phyloP scores from a whole-genome alignment of 2,113 vertebrate genomes.

The Salvelinus namaycush region DNA sequence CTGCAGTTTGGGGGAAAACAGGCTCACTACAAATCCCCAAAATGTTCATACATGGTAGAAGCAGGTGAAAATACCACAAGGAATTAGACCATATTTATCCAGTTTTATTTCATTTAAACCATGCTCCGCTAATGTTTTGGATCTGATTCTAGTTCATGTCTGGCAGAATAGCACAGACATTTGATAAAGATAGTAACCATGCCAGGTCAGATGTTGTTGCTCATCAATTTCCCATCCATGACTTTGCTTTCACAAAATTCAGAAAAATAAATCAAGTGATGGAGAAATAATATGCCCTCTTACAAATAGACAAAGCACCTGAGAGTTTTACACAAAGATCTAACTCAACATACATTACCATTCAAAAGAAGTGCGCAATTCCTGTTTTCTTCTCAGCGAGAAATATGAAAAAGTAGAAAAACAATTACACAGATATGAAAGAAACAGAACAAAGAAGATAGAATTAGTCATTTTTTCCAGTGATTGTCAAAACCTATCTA shows the following conservation, averaged over 20 bases:
- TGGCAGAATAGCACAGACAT: conserved; percentile 33
- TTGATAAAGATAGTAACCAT: conserved; percentile 19
- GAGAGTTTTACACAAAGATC: background rate
- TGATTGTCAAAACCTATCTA: background rate
- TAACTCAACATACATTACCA: background rate
- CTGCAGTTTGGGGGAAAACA: conserved; percentile 27
- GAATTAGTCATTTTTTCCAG: background rate
- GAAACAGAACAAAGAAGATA: background rate
- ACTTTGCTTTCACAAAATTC: background rate
- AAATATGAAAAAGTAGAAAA: conserved; percentile 1
- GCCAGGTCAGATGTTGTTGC: conserved; percentile 28
- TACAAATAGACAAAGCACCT: background rate
- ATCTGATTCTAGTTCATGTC: conserved; percentile 44
- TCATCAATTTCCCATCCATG: background rate
- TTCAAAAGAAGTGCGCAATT: too few relatives aligned
- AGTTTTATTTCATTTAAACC: conserved; percentile 30
- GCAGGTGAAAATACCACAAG: conserved; percentile 5
- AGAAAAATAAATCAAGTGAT: background rate
- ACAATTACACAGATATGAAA: background rate
- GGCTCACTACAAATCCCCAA: conserved; percentile 42
- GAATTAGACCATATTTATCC: conserved; percentile 13
- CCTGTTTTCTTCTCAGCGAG: background rate
- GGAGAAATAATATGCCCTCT: conserved; percentile 13
- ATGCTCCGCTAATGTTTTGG: conserved; percentile 66
- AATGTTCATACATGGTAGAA: conserved; percentile 35